Percentiles rank a stretch among this genome's conserved stretches.
These are phyloP conservation scores for Macropus fuliginosus DNA, from an alignment of 2,797 vertebrate species.

Conservation along the genomic window DNA sequence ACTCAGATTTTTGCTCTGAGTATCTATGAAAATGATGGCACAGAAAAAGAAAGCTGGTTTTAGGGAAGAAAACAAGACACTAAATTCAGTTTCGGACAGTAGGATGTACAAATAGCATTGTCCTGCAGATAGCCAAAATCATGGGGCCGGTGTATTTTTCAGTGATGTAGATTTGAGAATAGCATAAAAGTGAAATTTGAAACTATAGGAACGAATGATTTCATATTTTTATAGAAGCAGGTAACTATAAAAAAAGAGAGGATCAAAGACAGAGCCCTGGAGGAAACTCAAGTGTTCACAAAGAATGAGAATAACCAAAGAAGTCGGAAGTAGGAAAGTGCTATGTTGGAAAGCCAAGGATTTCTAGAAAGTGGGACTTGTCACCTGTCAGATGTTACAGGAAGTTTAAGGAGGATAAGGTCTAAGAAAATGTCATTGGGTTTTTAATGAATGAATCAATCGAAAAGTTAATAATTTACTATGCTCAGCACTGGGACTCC, in stretches of 20 bases:
- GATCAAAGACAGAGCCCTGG: neutral
- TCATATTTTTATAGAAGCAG: neutral
- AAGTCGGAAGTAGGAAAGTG: neutral
- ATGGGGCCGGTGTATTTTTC: neutral
- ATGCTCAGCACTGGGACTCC: neutral
- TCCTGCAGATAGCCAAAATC: neutral
- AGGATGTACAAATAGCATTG: slow-evolving; percentile 21
- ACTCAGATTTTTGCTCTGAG: slow-evolving; percentile 38
- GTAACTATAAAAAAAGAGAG: neutral
- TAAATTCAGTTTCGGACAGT: slow-evolving; percentile 38
- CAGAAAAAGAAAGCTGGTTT: neutral
- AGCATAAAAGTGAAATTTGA: neutral
- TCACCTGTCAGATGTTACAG: neutral
- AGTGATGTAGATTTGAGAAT: neutral
- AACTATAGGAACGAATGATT: neutral
- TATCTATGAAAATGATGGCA: slow-evolving; percentile 14
- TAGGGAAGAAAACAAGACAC: slow-evolving; percentile 8
- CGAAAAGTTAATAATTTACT: neutral
- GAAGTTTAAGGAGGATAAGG: neutral
- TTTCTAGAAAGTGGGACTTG: neutral
- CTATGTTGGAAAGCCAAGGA: neutral
- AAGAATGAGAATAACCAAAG: neutral
- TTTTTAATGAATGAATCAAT: neutral
- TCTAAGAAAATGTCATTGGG: neutral
- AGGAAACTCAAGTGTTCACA: neutral